A percentile compares a stretch with the other conserved stretches of the same genome.
Evolutionary conservation across 2,113 vertebrate genomes (phyloP).

Genomic region (Trachemys scripta): DNA sequence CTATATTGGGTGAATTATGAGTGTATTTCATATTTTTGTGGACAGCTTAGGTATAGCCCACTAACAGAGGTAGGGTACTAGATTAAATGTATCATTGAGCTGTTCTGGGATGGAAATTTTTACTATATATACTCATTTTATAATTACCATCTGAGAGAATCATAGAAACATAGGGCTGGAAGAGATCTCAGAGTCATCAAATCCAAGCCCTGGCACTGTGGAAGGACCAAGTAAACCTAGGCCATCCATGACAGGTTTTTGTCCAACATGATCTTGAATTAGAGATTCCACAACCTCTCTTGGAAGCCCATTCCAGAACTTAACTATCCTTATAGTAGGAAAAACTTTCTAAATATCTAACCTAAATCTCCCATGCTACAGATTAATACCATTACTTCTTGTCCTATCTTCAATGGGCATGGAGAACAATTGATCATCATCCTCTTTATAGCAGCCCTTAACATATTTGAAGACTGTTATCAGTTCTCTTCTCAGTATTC

Average conservation of each 20-base stretch:
- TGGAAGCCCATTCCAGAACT: background rate
- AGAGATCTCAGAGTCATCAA: background rate
- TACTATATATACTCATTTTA: background rate
- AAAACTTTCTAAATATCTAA: background rate
- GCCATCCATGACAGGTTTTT: background rate
- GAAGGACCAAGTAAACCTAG: too few relatives aligned
- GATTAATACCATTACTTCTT: background rate
- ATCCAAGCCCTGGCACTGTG: background rate
- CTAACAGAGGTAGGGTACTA: background rate
- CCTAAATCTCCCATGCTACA: background rate
- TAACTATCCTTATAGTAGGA: background rate
- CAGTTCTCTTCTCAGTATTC: background rate
- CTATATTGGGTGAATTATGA: background rate
- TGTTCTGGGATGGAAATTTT: background rate
- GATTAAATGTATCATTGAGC: background rate
- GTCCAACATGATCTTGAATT: background rate
- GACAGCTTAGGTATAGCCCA: background rate
- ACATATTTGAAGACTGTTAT: background rate
- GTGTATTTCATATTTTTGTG: conserved; percentile 7
- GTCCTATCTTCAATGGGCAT: background rate
- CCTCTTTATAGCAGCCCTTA: background rate
- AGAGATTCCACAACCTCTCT: background rate
- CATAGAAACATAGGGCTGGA: background rate
- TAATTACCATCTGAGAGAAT: background rate
- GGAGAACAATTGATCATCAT: background rate